These are phyloP conservation scores for Eupleurogrammus muticus DNA, from an alignment of 2,797 vertebrate genomes.

Conservation along the genomic window DNA sequence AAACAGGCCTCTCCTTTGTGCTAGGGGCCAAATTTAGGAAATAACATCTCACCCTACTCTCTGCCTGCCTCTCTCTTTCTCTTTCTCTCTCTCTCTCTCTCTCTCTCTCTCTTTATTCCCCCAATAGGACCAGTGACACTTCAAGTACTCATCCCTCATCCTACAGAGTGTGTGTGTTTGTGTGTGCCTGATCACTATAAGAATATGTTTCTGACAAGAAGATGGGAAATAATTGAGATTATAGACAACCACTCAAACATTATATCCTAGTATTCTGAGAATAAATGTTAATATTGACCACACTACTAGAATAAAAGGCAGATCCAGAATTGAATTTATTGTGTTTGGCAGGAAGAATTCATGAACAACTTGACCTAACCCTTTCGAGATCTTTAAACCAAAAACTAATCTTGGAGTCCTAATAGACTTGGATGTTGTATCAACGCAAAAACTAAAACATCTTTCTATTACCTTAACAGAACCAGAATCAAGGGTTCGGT, in stretches of 20 bases:
- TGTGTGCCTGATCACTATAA: neutral
- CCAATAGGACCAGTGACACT: constrained; percentile 79
- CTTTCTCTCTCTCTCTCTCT: constrained; percentile 48
- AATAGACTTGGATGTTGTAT: too few relatives aligned
- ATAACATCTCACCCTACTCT: constrained; percentile 81
- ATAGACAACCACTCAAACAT: neutral
- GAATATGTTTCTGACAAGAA: constrained; percentile 22
- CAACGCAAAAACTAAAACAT: too few relatives aligned
- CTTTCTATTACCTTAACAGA: too few relatives aligned
- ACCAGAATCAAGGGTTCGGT: too few relatives aligned
- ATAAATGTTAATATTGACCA: too few relatives aligned
- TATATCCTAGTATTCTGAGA: neutral
- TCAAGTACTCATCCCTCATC: constrained; percentile 80
- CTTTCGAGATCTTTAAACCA: too few relatives aligned
- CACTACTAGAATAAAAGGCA: too few relatives aligned
- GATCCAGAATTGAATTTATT: too few relatives aligned
- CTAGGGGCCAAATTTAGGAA: constrained; percentile 87
- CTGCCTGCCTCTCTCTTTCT: constrained; percentile 33
- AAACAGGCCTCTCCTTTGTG: constrained; percentile 85
- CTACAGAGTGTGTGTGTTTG: constrained; percentile 43
- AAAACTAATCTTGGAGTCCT: too few relatives aligned
- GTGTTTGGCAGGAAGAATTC: too few relatives aligned
- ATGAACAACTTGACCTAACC: too few relatives aligned
- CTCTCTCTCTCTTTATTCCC: constrained; percentile 30
- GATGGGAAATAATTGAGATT: constrained; percentile 13